These are phyloP conservation scores for Kryptopterus vitreolus DNA, from an alignment of 2,797 vertebrate genomes.

Conservation along the genomic window DNA sequence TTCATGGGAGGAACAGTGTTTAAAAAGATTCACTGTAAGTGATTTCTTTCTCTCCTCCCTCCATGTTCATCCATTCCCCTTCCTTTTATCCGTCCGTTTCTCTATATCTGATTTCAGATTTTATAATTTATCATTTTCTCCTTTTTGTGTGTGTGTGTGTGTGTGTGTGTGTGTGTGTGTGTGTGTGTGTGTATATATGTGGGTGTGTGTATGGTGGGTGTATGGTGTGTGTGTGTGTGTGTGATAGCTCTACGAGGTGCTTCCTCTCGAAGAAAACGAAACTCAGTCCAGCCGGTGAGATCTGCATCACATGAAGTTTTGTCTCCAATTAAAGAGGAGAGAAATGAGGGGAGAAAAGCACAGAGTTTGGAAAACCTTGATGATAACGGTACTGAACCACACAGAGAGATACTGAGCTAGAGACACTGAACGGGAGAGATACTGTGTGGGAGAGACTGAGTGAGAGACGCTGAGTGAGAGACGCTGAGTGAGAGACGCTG, in stretches of 20 bases:
- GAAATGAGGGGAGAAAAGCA: constrained; percentile 78
- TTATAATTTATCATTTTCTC: no score
- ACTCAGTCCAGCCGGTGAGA: constrained; percentile 78
- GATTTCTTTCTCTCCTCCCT: background rate
- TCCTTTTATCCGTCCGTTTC: background rate
- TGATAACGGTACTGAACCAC: constrained; percentile 82
- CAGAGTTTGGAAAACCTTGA: constrained; percentile 89
- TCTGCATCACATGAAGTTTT: constrained; percentile 88
- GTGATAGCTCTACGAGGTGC: constrained; percentile 81
- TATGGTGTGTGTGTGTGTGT: background rate
- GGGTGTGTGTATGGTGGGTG: background rate
- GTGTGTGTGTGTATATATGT: no score
- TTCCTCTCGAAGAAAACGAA: constrained; percentile 85
- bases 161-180: no score
- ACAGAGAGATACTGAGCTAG: no score
- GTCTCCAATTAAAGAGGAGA: constrained; percentile 74
- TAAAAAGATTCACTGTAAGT: constrained; percentile 88
- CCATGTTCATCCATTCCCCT: background rate
- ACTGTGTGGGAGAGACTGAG: no score
- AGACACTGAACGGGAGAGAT: no score
- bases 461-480: no score
- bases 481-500: no score
- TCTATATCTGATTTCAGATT: background rate
- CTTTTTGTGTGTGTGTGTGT: no score
- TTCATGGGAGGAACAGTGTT: constrained; percentile 93